A percentile compares a stretch with the other conserved stretches of the same genome.
These are phyloP conservation scores for Solea solea DNA, from an alignment of 2,113 vertebrate genomes.

Conservation along the genomic window DNA sequence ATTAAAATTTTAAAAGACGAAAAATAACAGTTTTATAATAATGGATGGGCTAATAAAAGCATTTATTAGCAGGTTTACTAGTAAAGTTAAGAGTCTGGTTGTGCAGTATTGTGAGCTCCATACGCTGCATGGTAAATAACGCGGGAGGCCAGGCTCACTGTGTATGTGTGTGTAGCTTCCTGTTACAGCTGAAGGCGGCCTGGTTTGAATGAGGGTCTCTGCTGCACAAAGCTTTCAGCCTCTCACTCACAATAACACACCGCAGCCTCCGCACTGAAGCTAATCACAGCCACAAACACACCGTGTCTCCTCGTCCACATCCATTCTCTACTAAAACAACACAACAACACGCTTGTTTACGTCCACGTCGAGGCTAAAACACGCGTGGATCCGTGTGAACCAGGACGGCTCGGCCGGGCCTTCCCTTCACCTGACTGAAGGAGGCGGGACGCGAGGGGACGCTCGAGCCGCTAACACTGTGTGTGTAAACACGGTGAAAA, in stretches of 20 bases:
- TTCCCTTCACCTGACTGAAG: not conserved
- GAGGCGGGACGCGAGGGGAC: not conserved
- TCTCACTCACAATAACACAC: not conserved
- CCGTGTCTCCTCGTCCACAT: not conserved
- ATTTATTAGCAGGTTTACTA: too few relatives aligned
- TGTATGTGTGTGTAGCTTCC: slow-evolving; percentile 60
- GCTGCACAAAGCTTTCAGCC: not conserved
- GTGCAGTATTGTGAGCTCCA: too few relatives aligned
- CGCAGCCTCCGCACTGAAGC: not conserved
- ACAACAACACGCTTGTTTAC: not conserved
- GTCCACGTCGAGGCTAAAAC: not conserved
- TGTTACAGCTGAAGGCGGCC: slow-evolving; percentile 69
- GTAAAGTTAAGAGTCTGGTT: too few relatives aligned
- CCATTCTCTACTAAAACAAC: not conserved
- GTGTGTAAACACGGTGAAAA: not conserved
- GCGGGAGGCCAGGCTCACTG: not conserved
- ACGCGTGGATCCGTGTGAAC: not conserved
- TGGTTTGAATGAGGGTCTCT: slow-evolving; percentile 71
- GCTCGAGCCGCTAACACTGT: not conserved
- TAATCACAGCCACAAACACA: not conserved
- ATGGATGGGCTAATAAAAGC: too few relatives aligned
- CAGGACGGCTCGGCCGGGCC: not conserved
- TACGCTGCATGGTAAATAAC: not conserved
- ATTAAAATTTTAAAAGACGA: too few relatives aligned
- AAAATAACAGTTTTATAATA: too few relatives aligned